Conservation (phyloP, 2,888 invertebrate species). For the Ophraella communa region DNA sequence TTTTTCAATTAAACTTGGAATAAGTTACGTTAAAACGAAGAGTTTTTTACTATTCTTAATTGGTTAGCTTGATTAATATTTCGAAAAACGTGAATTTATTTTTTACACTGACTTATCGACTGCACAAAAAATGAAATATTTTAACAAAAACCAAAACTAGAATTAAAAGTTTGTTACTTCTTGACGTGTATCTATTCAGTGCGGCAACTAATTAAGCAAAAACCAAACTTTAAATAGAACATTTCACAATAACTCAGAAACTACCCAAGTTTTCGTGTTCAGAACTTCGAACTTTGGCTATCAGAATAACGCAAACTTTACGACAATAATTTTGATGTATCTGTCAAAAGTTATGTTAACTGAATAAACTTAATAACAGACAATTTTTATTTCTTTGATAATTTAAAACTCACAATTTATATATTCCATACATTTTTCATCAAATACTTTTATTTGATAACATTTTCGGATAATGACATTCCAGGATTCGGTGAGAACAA, state of each 20-base stretch:
- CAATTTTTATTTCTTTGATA: too few species aligned
- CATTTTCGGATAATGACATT: slow-evolving; percentile 12
- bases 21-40: too few species aligned
- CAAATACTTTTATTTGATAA: slow-evolving; percentile 17
- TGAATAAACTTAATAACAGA: too few species aligned
- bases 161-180: neutral
- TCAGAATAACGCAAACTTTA: slow-evolving; percentile 25
- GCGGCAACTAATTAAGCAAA: neutral
- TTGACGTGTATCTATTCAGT: neutral
- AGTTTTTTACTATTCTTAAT: too few species aligned
- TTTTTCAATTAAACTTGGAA: too few species aligned
- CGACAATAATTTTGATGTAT: slow-evolving; percentile 19
- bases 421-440: too few species aligned
- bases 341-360: slow-evolving; percentile 24
- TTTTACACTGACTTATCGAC: neutral
- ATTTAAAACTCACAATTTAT: too few species aligned
- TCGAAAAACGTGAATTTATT: neutral
- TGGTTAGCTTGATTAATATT: too few species aligned
- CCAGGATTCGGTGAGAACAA: slow-evolving; percentile 22
- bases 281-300: slow-evolving; percentile 14
- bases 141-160: neutral
- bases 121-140: neutral
- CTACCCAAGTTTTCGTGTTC: neutral
- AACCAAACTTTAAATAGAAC: neutral
- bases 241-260: neutral